Conservation (phyloP, 2,113 vertebrate genomes). For the Macaca fascicularis region DNA sequence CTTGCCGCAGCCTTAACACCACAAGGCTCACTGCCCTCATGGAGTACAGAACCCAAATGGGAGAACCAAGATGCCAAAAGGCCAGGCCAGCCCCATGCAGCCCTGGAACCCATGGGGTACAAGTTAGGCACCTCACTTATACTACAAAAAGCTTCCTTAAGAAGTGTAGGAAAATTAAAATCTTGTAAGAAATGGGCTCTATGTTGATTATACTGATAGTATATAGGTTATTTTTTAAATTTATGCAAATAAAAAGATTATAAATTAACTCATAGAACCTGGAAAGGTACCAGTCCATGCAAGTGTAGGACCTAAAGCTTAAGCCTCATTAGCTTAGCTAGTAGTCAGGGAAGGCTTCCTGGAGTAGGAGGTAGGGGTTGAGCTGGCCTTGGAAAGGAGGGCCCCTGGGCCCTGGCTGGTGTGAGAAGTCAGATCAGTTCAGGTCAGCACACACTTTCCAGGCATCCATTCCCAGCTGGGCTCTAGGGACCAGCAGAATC, state of each 20-base stretch:
- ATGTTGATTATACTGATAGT: background rate
- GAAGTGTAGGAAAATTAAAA: background rate
- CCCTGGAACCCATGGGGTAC: background rate
- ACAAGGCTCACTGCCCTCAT: background rate
- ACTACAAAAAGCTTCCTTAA: background rate
- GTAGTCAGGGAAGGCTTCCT: slow-evolving; percentile 18
- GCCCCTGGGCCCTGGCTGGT: background rate
- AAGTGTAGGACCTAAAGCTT: background rate
- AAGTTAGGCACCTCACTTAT: background rate
- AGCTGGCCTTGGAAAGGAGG: background rate
- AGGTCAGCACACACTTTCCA: background rate
- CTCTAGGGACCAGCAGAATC: background rate
- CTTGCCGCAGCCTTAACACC: background rate
- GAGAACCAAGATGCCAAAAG: background rate
- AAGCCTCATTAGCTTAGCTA: background rate
- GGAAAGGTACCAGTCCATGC: background rate
- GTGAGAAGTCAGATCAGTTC: background rate
- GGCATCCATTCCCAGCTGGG: background rate
- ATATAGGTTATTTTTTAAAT: background rate
- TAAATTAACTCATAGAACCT: background rate
- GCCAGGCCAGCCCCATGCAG: background rate
- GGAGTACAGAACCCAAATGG: background rate
- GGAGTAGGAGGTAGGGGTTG: background rate
- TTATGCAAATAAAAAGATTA: background rate
- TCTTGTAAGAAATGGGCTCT: background rate